Conservation (phyloP, 2,888 invertebrate species). For the Anoplius nigerrimus region DNA sequence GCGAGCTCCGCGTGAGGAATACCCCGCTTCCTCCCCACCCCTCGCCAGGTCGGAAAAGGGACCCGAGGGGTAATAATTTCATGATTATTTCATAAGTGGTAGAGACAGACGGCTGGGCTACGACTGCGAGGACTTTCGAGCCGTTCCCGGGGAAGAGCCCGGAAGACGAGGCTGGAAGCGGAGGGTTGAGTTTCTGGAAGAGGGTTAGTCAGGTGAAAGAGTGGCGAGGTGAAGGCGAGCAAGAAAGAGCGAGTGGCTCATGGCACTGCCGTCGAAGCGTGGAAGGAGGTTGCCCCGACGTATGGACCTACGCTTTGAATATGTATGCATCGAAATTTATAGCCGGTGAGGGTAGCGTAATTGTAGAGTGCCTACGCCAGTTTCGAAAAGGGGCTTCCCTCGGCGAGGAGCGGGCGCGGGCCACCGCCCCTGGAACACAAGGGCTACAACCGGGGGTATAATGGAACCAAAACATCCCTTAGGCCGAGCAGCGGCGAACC, state of each 20-base stretch:
- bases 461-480: conserved; percentile 73
- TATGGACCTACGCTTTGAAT: conserved; percentile 59
- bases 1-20: conserved; percentile 25
- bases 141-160: no score
- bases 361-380: conserved; percentile 57
- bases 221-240: conserved; percentile 9
- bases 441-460: conserved; percentile 45
- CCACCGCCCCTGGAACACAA: no score
- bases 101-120: neutral
- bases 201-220: neutral
- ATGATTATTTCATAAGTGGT: conserved; percentile 72
- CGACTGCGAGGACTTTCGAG: no score
- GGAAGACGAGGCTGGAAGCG: conserved; percentile 12
- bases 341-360: conserved; percentile 62
- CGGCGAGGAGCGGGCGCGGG: conserved; percentile 24
- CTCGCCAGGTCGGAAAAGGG: conserved; percentile 24
- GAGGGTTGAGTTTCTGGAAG: neutral
- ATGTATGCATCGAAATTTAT: conserved; percentile 72
- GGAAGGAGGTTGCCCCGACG: conserved; percentile 8
- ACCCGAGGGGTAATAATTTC: conserved; percentile 61
- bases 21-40: conserved; percentile 46
- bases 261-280: no score
- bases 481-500: conserved; percentile 62
- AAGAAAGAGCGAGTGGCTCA: neutral
- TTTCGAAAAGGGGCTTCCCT: conserved; percentile 29